Evolutionary conservation across 2,797 vertebrate species (phyloP), one percentile per base, ranked within the genome.

Genomic region (Trematomus bernacchii): DNA sequence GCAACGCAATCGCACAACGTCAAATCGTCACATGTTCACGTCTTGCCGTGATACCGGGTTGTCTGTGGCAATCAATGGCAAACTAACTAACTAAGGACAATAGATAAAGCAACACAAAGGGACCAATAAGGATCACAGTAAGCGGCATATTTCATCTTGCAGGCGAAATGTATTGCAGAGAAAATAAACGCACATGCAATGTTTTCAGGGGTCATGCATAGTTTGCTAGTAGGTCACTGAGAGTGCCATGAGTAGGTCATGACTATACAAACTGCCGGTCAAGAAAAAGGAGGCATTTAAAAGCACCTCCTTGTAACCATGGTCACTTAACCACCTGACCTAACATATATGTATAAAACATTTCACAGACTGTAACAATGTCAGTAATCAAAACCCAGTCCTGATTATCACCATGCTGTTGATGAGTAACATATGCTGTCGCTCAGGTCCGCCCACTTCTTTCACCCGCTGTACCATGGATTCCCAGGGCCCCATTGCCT

Each of bases 401-500:
- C 54, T 53, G 62, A 71, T 63, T 55, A 77, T 79, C 78, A 72
- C 79, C 54, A 13, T 52, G 51, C 54, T 58, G 62, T 42, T 77
- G 68, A 82, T 86, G 72, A 52, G 78, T 77, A 76, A 77, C 79
- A 74, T 80, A 70, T 69, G 51, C 65, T 72, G 70, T 61, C 33
- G 42, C 48, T 77, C 65, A 61, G 75, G 53, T 72, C 64, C 18
- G 2, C 68, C 48, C 47, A 53, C 37, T 69, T 82, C 66, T 55
- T 79, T 80, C 71, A 63, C 69, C 61, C 71, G 71, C 66, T 74
- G 50, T 87, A 74, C 79, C 70, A 72, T 70, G 58, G 73, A 80
- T 80, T 89, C 76, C 80, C 72, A 67, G 77, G 79, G 85, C 84
- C 83, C 79, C 85, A 54, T 87, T 76, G 72, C 78, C 76, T 79